phyloP scores from a whole-genome alignment of 2,888 invertebrate genomes.

The Diplazon laetatorius region DNA sequence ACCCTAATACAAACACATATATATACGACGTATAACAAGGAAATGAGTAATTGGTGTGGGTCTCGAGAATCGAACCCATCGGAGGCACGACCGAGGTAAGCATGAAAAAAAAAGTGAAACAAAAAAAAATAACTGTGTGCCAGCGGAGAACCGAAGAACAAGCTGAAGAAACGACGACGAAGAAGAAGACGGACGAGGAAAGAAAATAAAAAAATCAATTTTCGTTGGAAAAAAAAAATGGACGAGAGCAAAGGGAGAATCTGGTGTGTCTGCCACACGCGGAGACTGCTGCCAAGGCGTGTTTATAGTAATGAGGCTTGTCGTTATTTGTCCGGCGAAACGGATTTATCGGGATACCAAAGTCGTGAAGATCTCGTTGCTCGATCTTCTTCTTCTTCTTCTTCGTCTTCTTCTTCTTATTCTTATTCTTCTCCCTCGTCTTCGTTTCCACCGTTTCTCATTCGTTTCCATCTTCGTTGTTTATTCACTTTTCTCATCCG shows the following conservation, averaged over 20 bases:
- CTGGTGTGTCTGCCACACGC: conserved; percentile 76
- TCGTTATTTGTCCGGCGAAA: conserved; percentile 81
- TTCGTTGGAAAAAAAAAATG: conserved; percentile 56
- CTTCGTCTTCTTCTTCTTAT: conserved; percentile 53
- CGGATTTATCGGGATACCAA: conserved; percentile 76
- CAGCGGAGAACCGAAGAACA: conserved; percentile 46
- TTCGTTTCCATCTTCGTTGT: no score
- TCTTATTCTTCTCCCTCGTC: conserved; percentile 47
- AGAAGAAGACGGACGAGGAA: conserved; percentile 47
- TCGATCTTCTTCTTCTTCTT: conserved; percentile 69
- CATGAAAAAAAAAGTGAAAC: no score
- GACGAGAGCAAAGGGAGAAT: conserved; percentile 65
- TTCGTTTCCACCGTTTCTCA: no score
- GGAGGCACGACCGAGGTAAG: background rate
- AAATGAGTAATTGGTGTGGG: background rate
- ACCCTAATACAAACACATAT: no score
- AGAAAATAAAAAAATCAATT: conserved; percentile 68
- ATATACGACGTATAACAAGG: background rate
- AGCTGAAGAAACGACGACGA: conserved; percentile 40
- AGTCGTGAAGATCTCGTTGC: conserved; percentile 73
- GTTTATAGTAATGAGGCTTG: conserved; percentile 82
- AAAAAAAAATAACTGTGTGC: conserved; percentile 37
- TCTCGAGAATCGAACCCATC: conserved; percentile 15
- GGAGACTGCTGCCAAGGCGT: conserved; percentile 76
- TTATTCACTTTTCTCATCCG: conserved; percentile 54